Percentiles rank a stretch among this genome's conserved stretches.
Conservation (phyloP, 1,140 invertebrate species). For the Drosophila varians region DNA sequence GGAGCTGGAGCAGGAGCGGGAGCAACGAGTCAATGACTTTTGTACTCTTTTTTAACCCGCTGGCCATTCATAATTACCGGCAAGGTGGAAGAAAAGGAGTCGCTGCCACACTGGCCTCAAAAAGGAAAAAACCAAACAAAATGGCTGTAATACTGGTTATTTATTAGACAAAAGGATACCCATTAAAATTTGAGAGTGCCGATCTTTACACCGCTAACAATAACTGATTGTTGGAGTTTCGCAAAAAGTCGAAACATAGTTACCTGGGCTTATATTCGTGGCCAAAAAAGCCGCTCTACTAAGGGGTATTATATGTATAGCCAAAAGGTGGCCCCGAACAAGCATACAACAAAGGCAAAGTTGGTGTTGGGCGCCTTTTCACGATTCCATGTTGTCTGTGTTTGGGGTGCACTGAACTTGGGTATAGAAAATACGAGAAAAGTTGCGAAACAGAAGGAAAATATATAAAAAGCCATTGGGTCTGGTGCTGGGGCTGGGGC, state of each 20-base stretch:
- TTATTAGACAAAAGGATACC: not conserved
- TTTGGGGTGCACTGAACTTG: conserved; percentile 69
- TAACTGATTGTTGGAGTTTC: not conserved
- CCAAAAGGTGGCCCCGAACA: conserved; percentile 28
- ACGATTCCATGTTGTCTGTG: conserved; percentile 49
- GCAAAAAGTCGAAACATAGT: not conserved
- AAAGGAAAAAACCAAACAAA: conserved; percentile 36
- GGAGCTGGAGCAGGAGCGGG: not conserved
- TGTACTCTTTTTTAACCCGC: conserved; percentile 61
- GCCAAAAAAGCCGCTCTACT: not conserved
- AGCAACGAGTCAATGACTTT: conserved; percentile 65
- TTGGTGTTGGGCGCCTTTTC: conserved; percentile 61
- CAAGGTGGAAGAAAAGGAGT: conserved; percentile 47
- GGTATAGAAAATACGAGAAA: conserved; percentile 43
- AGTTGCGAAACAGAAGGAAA: conserved; percentile 19
- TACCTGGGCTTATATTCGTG: not conserved
- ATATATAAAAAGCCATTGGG: conserved; percentile 12
- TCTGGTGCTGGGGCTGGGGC: too few relatives aligned
- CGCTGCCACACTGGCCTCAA: conserved; percentile 28
- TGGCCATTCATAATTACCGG: conserved; percentile 78
- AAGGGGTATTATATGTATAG: conserved; percentile 6
- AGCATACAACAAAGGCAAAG: conserved; percentile 63
- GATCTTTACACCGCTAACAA: not conserved
- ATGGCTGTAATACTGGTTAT: not conserved
- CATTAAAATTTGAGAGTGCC: not conserved